Evolutionary conservation across 2,888 invertebrate species (phyloP).

Genomic region (Leptinotarsa tumamoca): DNA sequence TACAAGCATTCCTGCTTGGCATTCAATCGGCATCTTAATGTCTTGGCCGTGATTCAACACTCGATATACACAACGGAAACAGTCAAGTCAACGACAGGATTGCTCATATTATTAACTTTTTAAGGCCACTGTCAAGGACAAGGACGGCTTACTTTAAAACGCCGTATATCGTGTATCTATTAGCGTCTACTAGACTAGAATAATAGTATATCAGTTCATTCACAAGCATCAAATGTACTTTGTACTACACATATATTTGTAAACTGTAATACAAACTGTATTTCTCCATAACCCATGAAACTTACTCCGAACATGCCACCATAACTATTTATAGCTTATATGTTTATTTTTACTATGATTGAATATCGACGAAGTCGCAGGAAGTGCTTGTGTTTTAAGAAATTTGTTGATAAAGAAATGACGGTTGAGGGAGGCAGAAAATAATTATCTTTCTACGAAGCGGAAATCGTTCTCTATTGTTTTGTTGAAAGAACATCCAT

Average conservation of each 20-base stretch:
- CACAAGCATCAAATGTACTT: neutral
- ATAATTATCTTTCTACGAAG: too few species aligned
- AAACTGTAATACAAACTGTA: neutral
- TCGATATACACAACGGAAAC: slow-evolving; percentile 21
- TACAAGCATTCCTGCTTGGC: slow-evolving; percentile 5
- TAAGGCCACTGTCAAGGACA: slow-evolving; percentile 25
- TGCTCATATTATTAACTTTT: slow-evolving; percentile 5
- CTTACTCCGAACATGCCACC: slow-evolving; percentile 10
- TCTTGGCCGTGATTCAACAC: slow-evolving; percentile 27
- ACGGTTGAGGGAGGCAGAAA: too few species aligned
- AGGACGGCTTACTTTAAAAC: neutral
- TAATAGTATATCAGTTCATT: slow-evolving; percentile 6
- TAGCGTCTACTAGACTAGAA: neutral
- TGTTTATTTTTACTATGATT: slow-evolving; percentile 3
- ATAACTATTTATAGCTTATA: neutral
- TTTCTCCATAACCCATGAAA: neutral
- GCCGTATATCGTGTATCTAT: neutral
- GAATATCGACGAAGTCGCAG: neutral
- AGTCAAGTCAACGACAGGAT: neutral
- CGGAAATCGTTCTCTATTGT: too few species aligned
- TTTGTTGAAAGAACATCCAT: too few species aligned
- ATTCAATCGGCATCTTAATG: slow-evolving; percentile 23
- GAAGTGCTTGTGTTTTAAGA: neutral
- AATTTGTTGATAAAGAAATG: neutral
- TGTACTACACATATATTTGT: neutral